phyloP scores from a whole-genome alignment of 1,140 invertebrate species.

The Lepidostoma basale region DNA sequence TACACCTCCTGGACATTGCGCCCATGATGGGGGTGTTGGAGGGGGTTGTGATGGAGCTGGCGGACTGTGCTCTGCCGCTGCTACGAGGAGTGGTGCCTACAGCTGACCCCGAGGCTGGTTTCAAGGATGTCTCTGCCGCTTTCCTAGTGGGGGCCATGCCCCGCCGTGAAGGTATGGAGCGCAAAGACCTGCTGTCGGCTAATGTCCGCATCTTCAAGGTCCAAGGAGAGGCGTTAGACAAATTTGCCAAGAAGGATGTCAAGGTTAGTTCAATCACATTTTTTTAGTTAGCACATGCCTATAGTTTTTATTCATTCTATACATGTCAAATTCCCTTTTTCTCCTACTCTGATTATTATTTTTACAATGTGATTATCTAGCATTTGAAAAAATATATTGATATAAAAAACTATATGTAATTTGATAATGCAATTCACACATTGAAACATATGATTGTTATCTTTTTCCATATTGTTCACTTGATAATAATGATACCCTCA shows the following conservation, averaged over 20 bases:
- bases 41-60: conserved; percentile 97
- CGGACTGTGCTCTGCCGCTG: conserved; percentile 94
- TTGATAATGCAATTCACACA: too few relatives aligned
- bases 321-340: too few relatives aligned
- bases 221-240: conserved; percentile 91
- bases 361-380: too few relatives aligned
- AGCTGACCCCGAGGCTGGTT: conserved; percentile 85
- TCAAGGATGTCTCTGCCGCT: conserved; percentile 96
- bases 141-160: conserved; percentile 99
- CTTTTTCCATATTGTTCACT: too few relatives aligned
- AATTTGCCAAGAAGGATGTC: conserved; percentile 92
- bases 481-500: too few relatives aligned
- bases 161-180: conserved; percentile 97
- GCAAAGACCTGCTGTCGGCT: conserved; percentile 93
- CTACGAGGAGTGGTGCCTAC: conserved; percentile 85
- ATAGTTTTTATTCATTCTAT: too few relatives aligned
- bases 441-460: too few relatives aligned
- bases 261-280: too few relatives aligned
- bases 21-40: conserved; percentile 93
- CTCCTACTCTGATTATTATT: too few relatives aligned
- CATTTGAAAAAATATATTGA: too few relatives aligned
- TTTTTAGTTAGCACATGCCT: too few relatives aligned
- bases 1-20: conserved; percentile 94
- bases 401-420: too few relatives aligned
- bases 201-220: conserved; percentile 99